These are phyloP conservation scores for Beroe ovata DNA, from an alignment of 37 sponge, comb jelly and placozoan genomes.

Conservation along the genomic window DNA sequence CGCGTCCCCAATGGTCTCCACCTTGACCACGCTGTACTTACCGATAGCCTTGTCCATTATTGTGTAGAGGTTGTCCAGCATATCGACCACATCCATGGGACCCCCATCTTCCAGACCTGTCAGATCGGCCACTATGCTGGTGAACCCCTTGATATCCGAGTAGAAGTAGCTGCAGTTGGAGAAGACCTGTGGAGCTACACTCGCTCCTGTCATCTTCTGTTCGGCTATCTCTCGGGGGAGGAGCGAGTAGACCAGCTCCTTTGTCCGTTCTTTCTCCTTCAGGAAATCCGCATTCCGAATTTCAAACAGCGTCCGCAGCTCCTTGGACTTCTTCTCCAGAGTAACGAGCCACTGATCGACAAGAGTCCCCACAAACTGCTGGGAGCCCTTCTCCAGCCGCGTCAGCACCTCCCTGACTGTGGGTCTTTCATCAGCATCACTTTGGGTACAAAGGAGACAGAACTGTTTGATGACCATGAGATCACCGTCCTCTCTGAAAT, in stretches of 20 bases:
- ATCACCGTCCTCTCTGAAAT: neutral
- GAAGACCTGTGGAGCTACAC: constrained; percentile 21
- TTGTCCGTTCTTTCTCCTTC: constrained; percentile 42
- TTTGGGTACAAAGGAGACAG: neutral
- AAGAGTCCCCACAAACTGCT: neutral
- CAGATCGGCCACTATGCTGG: constrained; percentile 50
- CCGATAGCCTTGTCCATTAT: constrained; percentile 53
- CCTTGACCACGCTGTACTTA: constrained; percentile 38
- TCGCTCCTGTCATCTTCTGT: constrained; percentile 37
- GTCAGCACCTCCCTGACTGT: constrained; percentile 23
- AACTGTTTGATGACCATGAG: neutral
- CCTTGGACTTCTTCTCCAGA: constrained; percentile 34
- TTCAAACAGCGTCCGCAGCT: constrained; percentile 25
- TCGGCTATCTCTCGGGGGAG: constrained; percentile 50
- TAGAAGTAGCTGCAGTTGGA: constrained; percentile 67
- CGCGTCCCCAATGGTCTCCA: constrained; percentile 63
- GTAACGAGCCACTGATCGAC: constrained; percentile 56
- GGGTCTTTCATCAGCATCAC: constrained; percentile 6
- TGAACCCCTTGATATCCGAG: constrained; percentile 59
- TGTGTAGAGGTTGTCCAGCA: constrained; percentile 63
- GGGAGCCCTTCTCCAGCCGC: constrained; percentile 17
- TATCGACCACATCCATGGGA: constrained; percentile 59
- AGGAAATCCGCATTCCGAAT: neutral
- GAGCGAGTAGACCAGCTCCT: constrained; percentile 31
- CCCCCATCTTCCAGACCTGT: constrained; percentile 2